Evolutionary conservation across 2,797 vertebrate species (phyloP).

Genomic region (Carapus acus): DNA sequence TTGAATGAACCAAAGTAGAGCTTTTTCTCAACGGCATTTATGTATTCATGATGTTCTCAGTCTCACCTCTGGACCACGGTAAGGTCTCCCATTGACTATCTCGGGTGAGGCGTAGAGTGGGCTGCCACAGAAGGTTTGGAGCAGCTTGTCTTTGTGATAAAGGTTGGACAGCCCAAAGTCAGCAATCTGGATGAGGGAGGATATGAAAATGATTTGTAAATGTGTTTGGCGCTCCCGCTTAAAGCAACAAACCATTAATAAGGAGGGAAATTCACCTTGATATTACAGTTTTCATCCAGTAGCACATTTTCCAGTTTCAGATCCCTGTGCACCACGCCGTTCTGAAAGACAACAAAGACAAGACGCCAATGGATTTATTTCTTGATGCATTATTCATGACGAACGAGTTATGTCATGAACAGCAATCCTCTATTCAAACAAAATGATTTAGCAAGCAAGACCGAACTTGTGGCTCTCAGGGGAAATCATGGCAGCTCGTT

Average conservation of each 20-base stretch:
- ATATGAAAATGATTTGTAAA: background rate
- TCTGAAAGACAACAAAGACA: conserved; percentile 74
- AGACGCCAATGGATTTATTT: conserved; percentile 16
- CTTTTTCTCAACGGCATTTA: background rate
- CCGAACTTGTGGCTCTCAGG: conserved; percentile 32
- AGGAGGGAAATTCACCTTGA: conserved; percentile 80
- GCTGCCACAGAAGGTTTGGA: conserved; percentile 98
- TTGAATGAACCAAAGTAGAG: conserved; percentile 7
- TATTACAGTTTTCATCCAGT: conserved; percentile 99
- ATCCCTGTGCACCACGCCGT: conserved; percentile 96
- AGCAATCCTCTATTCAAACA: conserved; percentile 31
- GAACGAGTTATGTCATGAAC: conserved; percentile 25
- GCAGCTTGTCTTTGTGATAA: conserved; percentile 95
- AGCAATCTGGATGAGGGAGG: conserved; percentile 79
- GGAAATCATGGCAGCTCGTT: conserved; percentile 55
- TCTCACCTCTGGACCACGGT: conserved; percentile 92
- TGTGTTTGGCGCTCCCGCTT: background rate
- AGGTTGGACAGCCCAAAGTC: conserved; percentile 98
- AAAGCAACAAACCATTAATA: conserved; percentile 1
- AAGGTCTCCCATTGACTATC: conserved; percentile 97
- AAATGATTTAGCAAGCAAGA: conserved; percentile 47
- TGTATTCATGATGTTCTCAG: conserved; percentile 9
- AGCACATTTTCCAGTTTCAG: conserved; percentile 99
- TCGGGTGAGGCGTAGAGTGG: conserved; percentile 97
- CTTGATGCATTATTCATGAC: conserved; percentile 39